Evolutionary conservation across 2,888 invertebrate genomes (phyloP), one percentile per base, ranked within the genome.

Genomic region (Zygothrica quintamaculata): DNA sequence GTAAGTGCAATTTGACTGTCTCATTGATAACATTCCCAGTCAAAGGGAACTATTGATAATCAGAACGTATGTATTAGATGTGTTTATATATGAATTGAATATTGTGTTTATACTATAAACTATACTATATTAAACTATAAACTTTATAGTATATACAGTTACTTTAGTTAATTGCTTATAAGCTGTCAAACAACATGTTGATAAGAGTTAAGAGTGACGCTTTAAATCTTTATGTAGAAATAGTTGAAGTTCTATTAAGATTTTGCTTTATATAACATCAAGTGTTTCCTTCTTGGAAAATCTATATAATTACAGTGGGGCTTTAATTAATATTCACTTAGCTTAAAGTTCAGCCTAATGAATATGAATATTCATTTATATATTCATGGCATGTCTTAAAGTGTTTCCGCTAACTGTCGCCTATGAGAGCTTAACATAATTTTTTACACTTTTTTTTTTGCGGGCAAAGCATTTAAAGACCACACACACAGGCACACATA

Each of bases 1-100:
- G 80, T 81, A 86, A 81, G 80, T 81, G 58, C 34, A 29, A 15
- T 40, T 52, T 11, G 11, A 13, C 22, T 25, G 16, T 11, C n/a
- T 5, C 48, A 57, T 36, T 46, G 52, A 36, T 26, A 2, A 2
- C 47, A 25, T 8, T 26, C 31, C 16, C 15, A 15, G 25, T 39
- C 42, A 39, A 50, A n/a, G 12, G 44, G 36, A 34, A 9, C 25
- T 18, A 26, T 8, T 18, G 48, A 36, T 40, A 53, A 42, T n/a
- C 31, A 25, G 52, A 60, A 36, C 59, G 57, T 48, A 65, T 55
- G 39, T 52, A 26, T 48, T n/a, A 16, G 43, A 36, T 31, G 9
- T 51, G 57, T 37, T 25, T 31, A 43, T 52, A 29, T 56, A 31
- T 47, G 33, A 36, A 46, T 44, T 18, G 11, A 36, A 29, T 46